Evolutionary conservation across 2,888 invertebrate species (phyloP).

Genomic region (Idaea straminata): DNA sequence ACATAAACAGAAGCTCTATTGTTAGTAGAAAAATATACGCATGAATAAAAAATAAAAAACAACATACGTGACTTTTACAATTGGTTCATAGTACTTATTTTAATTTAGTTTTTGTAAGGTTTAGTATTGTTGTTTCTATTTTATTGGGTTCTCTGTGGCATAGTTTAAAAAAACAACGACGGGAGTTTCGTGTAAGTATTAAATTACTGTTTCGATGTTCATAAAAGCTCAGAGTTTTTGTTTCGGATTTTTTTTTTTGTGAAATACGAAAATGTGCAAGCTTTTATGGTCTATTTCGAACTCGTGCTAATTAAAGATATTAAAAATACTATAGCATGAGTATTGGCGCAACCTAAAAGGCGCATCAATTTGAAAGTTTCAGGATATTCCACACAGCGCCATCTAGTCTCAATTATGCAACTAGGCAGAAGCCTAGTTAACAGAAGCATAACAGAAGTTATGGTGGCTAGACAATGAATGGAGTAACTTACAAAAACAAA

Average conservation of each 20-base stretch:
- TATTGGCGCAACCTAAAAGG: too few relatives aligned
- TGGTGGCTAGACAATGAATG: too few relatives aligned
- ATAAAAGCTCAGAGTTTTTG: background rate
- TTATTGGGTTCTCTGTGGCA: background rate
- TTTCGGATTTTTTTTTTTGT: background rate
- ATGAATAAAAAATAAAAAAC: constrained; percentile 19
- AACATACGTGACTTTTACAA: constrained; percentile 5
- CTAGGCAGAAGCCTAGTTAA: too few relatives aligned
- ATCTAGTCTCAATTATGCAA: too few relatives aligned
- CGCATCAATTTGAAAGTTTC: too few relatives aligned
- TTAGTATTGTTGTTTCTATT: background rate
- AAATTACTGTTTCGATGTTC: background rate
- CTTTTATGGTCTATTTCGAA: too few relatives aligned
- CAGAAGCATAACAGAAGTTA: too few relatives aligned
- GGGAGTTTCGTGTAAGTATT: background rate
- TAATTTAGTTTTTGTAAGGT: background rate
- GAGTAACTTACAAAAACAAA: too few relatives aligned
- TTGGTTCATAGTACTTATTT: constrained; percentile 14
- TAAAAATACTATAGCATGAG: too few relatives aligned
- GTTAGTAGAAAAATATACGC: constrained; percentile 21
- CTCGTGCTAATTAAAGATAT: too few relatives aligned
- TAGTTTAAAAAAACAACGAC: background rate
- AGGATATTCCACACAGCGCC: too few relatives aligned
- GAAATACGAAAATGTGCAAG: too few relatives aligned
- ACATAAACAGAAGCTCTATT: constrained; percentile 24